Evolutionary conservation across 2,888 invertebrate genomes (phyloP), one percentile per base, ranked within the genome.

Genomic region (Parascotia fuliginaria): DNA sequence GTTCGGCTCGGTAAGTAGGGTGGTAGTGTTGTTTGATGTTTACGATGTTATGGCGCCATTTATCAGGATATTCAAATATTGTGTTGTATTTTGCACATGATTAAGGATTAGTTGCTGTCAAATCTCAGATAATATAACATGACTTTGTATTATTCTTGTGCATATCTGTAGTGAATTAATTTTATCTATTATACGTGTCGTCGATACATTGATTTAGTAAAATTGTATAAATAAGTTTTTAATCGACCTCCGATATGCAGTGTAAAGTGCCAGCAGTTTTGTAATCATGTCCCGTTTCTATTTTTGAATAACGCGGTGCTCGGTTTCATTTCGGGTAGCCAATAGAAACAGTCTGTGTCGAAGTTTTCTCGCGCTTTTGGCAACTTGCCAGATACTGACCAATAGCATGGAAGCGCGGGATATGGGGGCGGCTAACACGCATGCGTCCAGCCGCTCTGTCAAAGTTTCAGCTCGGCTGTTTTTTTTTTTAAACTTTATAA

Each of bases 231-330:
- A 54, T 41, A 42, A 46, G 40, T 58, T 64, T 66, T 59, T 60
- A 39, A 57, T 51, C 51, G 39, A 47, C 36, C 52, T 43, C 24
- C 54, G 39, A 53, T 57, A 37, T 42, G n/a, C 46, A 31, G 40
- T 39, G 46, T 53, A 33, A 50, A 47, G 57, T 62, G 65, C 70
- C 72, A 73, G 56, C 31, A 60, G 72, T 79, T 80, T 79, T 75
- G 75, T 79, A 81, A 81, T 73, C 69, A 60, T 57, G 71, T 73
- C 67, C 76, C 70, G 74, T 72, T 77, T 90, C 91, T 92, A 92
- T 92, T 91, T 91, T 92, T 87, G 86, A 91, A 91, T 88, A 87
- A 80, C 86, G 91, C 90, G 91, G 91, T 90, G 91, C 90, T 89
- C 81, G 87, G 86, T 90, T 91, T 79, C 89, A 83, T 72, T 79